Base-by-base conservation (phyloP, 2,797 vertebrate genomes). In the Rhinoraja longicauda region DNA sequence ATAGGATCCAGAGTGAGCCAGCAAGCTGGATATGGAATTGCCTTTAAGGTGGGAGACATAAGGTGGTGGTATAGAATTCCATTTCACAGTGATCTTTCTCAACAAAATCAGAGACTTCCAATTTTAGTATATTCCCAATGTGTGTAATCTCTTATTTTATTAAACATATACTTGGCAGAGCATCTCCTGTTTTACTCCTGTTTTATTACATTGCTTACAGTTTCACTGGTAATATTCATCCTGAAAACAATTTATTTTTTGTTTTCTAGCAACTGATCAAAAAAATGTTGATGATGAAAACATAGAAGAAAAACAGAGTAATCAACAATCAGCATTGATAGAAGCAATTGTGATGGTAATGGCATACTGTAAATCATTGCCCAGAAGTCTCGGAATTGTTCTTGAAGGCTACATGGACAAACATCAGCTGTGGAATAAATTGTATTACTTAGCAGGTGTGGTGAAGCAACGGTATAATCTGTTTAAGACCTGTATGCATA, bases 371-470 rank as follows among this genome's bases (percentile, higher is more conserved):
- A 97, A 94, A 95, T 95, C 96, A 77, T 95, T 97, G 94, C 98
- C 98, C 79, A 96, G 96, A 95, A 97, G 96, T 94, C 97, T 99
- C 94, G 97, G 96, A 94, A 94, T 94, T 93, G 96, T 96, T 94
- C 96, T 99, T 94, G 96, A 98, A 93, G 96, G 95, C 70, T 98
- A 98, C 95, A 96, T 99, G 94, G 98, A 99, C 95, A 95, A 95
- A 94, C 95, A 96, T 86, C 95, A 96, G 24, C 94, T 98, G 92
- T 99, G 98, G 98, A 96, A 97, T 93, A 96, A 95, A 94, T 96
- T 99, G 93, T 97, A 95, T 95, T 96, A 95, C 93, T 96, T 97
- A 94, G 95, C 97, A 98, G 98, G 99, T 99, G 97, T 94, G 93
- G 94, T 92, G 39, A 73, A 75, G 0, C 24, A 73, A 92, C 26